Evolutionary conservation across 2,888 invertebrate species (phyloP).

Genomic region (Ashinkailepas kermadecensis): DNA sequence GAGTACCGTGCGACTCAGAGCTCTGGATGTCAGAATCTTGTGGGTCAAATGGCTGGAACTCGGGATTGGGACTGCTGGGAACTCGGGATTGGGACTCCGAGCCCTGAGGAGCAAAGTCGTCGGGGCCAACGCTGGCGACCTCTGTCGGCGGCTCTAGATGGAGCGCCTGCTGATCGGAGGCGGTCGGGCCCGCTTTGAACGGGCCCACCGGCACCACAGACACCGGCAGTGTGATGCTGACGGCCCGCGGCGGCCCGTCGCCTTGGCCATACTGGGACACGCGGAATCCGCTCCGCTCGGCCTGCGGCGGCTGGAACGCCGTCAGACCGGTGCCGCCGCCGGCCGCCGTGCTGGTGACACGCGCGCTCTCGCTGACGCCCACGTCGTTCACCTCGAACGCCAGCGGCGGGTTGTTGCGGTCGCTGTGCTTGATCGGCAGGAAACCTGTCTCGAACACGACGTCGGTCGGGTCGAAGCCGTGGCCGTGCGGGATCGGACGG

Average conservation of each 20-base stretch:
- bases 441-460: not conserved
- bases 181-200: not conserved
- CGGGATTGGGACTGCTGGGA: too few species aligned
- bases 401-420: conserved; percentile 9
- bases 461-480: not conserved
- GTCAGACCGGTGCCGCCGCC: not conserved
- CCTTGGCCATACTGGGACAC: not conserved
- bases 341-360: not conserved
- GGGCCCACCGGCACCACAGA: not conserved
- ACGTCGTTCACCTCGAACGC: conserved; percentile 13
- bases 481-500: not conserved
- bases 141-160: not conserved
- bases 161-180: too few species aligned
- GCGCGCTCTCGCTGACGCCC: not conserved
- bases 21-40: too few species aligned
- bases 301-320: not conserved
- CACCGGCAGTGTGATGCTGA: not conserved
- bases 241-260: not conserved
- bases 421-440: not conserved
- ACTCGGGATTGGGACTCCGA: too few species aligned
- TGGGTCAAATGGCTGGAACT: too few species aligned
- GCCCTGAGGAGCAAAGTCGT: too few species aligned
- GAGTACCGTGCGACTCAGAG: too few species aligned
- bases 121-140: too few species aligned
- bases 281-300: not conserved